These are phyloP conservation scores for Scaptomyza reducta DNA, from an alignment of 2,888 invertebrate genomes.

Conservation along the genomic window DNA sequence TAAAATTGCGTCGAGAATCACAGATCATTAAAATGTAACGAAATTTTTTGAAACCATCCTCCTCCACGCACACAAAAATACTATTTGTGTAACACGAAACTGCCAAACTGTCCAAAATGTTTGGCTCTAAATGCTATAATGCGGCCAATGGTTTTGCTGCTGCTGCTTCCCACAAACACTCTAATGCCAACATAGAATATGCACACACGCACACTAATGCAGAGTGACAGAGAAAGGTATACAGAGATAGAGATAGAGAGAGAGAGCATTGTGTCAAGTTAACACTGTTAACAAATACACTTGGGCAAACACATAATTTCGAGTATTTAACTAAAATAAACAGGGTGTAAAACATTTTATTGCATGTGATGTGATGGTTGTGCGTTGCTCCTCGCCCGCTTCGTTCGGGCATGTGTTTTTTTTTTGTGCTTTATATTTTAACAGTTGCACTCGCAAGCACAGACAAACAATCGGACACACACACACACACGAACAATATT, in stretches of 20 bases:
- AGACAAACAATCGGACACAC: slow-evolving; percentile 25
- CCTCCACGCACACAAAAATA: neutral
- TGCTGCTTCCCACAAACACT: slow-evolving; percentile 19
- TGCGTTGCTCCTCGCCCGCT: neutral
- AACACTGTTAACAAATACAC: slow-evolving; percentile 69
- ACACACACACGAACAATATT: slow-evolving; percentile 37
- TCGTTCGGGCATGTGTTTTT: slow-evolving; percentile 15
- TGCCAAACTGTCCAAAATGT: slow-evolving; percentile 4
- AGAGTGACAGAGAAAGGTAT: no score
- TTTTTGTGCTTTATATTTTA: slow-evolving; percentile 51
- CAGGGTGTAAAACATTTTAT: slow-evolving; percentile 80
- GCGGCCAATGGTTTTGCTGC: slow-evolving; percentile 18
- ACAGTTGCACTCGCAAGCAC: slow-evolving; percentile 40
- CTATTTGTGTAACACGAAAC: slow-evolving; percentile 12
- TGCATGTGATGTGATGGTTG: slow-evolving; percentile 49
- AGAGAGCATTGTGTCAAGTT: slow-evolving; percentile 24
- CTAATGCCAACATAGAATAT: slow-evolving; percentile 28
- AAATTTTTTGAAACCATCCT: neutral
- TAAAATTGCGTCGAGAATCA: slow-evolving; percentile 8
- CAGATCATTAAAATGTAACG: slow-evolving; percentile 25
- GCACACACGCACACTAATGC: slow-evolving; percentile 3
- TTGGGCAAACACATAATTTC: slow-evolving; percentile 78
- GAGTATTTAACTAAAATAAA: slow-evolving; percentile 80
- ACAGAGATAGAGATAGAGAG: neutral
- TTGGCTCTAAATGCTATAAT: slow-evolving; percentile 13